Percentiles rank a stretch among this genome's conserved stretches.
phyloP scores from a whole-genome alignment of 2,113 vertebrate species.

The Pantherophis guttatus region DNA sequence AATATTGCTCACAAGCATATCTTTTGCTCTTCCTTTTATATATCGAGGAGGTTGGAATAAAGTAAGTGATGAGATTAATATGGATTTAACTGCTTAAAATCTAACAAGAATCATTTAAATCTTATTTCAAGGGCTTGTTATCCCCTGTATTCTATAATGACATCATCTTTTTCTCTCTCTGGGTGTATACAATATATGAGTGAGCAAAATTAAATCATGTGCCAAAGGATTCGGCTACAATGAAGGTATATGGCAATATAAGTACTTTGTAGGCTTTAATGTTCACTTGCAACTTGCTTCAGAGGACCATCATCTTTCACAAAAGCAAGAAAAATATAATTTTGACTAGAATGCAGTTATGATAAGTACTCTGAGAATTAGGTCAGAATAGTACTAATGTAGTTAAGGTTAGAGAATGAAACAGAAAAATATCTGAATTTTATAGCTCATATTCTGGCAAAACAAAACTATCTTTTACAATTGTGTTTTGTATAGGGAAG shows the following conservation, averaged over 20 bases:
- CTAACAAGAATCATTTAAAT: not conserved
- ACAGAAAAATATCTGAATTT: not conserved
- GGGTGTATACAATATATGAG: not conserved
- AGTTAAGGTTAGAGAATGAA: not conserved
- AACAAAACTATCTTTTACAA: not conserved
- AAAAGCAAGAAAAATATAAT: not conserved
- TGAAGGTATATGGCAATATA: not conserved
- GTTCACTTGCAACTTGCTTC: not conserved
- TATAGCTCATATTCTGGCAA: not conserved
- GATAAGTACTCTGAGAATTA: not conserved
- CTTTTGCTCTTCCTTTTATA: constrained; percentile 81
- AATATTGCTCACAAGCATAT: constrained; percentile 72
- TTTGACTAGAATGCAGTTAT: not conserved
- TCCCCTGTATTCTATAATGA: not conserved
- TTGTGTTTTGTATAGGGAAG: not conserved
- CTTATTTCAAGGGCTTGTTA: not conserved
- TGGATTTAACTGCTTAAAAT: not conserved
- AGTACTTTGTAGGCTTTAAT: not conserved
- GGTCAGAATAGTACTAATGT: too few relatives aligned
- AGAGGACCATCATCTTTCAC: not conserved
- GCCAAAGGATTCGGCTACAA: not conserved
- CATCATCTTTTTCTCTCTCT: not conserved
- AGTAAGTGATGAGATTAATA: constrained; percentile 59
- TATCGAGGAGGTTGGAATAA: constrained; percentile 83
- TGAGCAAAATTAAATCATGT: not conserved